Evolutionary conservation across 2,888 invertebrate species (phyloP), one percentile per base, ranked within the genome.

Genomic region (Muschampia plurimacula): DNA sequence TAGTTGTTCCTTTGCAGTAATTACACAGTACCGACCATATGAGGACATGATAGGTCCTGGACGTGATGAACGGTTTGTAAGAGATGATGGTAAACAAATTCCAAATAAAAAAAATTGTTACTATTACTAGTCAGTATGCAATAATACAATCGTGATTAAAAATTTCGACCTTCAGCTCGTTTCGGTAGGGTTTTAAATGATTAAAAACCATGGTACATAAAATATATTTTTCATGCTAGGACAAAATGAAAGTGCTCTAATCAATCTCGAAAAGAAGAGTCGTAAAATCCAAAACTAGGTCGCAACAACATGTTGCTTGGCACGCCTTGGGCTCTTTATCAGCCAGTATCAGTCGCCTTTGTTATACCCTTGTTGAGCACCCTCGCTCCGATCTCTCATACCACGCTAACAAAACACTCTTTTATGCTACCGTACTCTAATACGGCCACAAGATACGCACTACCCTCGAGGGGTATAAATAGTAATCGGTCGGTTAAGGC

Each of bases 231-330:
- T 9, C 57, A 28, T 2, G 28, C 28, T 15, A 52, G 15, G 15
- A 52, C 52, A 52, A 52, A 52, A 15, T 52, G 8, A 52, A 52
- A 15, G 8, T 15, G 7, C 15, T 52, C 52, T 52, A 52, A 55
- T 55, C 55, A 55, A 55, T 55, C 55, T 55, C 13, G 15, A 62
- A 39, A 36, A 62, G 36, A 62, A 39, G 62, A n/a, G 62, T 15
- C n/a, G 62, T 62, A 32, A 44, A 67, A 22, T 9, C 28, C 59
- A 41, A 6, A 78, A 84, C 74, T 88, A 83, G 89, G 89, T 84
- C 86, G 78, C 75, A 84, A 86, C 88, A 83, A 87, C 87, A 83
- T 89, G 88, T 86, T 89, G 88, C 88, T 39, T 41, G 79, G 80
- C 74, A 77, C 74, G 79, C 76, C 76, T 77, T 80, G 77, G 77